These are phyloP conservation scores for Setipinna tenuifilis DNA, from an alignment of 2,797 vertebrate genomes.

Conservation along the genomic window DNA sequence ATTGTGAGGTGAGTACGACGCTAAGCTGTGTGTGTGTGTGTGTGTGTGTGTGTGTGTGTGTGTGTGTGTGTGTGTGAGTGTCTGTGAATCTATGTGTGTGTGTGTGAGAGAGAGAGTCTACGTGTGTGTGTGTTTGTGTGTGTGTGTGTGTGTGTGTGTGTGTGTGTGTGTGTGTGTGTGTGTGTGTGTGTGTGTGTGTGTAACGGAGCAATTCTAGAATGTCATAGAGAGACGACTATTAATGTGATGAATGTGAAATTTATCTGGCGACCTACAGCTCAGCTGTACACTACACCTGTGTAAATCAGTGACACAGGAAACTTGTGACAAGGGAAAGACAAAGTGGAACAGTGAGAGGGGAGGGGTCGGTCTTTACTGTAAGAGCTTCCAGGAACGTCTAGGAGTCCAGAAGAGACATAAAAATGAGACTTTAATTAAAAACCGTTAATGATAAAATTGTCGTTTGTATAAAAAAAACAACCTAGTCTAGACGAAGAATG, in stretches of 20 bases:
- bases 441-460: background rate
- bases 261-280: constrained; percentile 64
- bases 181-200: constrained; percentile 30
- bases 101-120: background rate
- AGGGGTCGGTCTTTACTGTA: too few species aligned
- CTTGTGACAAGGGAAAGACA: background rate
- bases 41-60: background rate
- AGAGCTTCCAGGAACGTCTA: constrained; percentile 57
- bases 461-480: background rate
- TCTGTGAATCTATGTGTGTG: background rate
- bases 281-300: constrained; percentile 60
- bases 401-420: background rate
- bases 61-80: background rate
- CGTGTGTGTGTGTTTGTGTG: background rate
- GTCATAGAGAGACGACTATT: constrained; percentile 56
- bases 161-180: constrained; percentile 31
- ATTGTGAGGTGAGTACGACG: background rate
- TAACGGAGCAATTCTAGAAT: background rate
- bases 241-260: constrained; percentile 70
- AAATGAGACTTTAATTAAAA: constrained; percentile 4
- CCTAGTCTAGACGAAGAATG: background rate
- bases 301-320: background rate
- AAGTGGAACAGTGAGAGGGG: too few species aligned
- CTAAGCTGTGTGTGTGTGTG: background rate
- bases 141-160: background rate